These are phyloP conservation scores for Tursiops truncatus DNA, from an alignment of 2,113 vertebrate species.

Conservation along the genomic window DNA sequence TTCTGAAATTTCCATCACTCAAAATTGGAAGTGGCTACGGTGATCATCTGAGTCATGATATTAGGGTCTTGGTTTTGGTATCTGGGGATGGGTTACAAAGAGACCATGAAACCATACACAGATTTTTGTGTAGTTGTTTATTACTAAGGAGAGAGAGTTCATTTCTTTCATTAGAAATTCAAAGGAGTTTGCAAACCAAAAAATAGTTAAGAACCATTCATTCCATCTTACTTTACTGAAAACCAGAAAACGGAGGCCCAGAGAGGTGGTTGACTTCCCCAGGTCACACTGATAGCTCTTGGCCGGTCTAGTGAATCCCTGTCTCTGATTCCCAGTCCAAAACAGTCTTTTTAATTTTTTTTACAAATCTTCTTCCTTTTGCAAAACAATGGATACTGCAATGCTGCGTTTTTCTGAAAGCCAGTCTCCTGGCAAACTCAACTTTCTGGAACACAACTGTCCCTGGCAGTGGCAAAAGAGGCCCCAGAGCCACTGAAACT, in stretches of 20 bases:
- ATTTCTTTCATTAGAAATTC: constrained; percentile 34
- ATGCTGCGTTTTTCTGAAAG: background rate
- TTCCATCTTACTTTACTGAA: background rate
- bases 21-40: background rate
- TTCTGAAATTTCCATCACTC: constrained; percentile 41
- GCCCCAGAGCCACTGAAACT: background rate
- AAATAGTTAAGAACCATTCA: background rate
- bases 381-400: background rate
- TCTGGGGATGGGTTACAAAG: background rate
- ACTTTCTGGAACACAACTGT: background rate
- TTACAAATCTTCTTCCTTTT: constrained; percentile 12
- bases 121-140: background rate
- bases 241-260: background rate
- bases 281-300: background rate
- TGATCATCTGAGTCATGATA: background rate
- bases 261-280: background rate
- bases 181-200: constrained; percentile 14
- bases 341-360: background rate
- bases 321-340: background rate
- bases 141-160: background rate
- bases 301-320: background rate
- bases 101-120: background rate
- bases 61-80: background rate
- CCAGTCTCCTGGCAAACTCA: background rate
- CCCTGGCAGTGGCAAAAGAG: background rate